These are phyloP conservation scores for Pseudorasbora parva DNA, from an alignment of 2,113 vertebrate species.

Conservation along the genomic window DNA sequence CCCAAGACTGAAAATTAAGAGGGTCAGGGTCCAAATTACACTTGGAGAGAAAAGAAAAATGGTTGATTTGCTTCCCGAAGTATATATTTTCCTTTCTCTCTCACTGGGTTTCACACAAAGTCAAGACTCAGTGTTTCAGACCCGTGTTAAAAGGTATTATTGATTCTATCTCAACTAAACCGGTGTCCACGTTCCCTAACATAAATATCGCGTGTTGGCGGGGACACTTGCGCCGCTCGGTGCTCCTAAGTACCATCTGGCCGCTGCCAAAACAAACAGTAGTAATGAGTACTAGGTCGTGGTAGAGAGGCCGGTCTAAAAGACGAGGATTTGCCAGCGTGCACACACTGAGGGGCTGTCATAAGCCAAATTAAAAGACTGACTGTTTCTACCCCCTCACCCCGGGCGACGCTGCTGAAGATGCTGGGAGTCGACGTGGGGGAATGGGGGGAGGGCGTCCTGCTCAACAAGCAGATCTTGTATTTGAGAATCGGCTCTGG, in stretches of 20 bases:
- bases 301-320: conserved; percentile 65
- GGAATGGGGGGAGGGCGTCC: conserved; percentile 18
- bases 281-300: conserved; percentile 80
- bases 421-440: conserved; percentile 42
- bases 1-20: conserved; percentile 78
- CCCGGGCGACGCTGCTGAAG: conserved; percentile 8
- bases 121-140: conserved; percentile 25
- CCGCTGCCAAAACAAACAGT: conserved; percentile 79
- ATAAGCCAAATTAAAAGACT: conserved; percentile 69
- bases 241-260: conserved; percentile 74
- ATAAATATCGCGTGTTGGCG: conserved; percentile 71
- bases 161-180: conserved; percentile 70
- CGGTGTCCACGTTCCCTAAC: conserved; percentile 59
- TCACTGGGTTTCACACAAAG: conserved; percentile 31
- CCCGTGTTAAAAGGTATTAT: conserved; percentile 62
- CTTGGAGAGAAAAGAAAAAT: conserved; percentile 73
- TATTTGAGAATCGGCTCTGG: conserved; percentile 58
- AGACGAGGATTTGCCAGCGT: conserved; percentile 62
- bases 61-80: conserved; percentile 70
- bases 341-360: conserved; percentile 78
- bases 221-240: conserved; percentile 67
- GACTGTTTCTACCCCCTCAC: conserved; percentile 68
- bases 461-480: conserved; percentile 62
- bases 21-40: conserved; percentile 74
- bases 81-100: conserved; percentile 63